Evolutionary conservation across 2,888 invertebrate genomes (phyloP).

Genomic region (Ectemnius cavifrons): DNA sequence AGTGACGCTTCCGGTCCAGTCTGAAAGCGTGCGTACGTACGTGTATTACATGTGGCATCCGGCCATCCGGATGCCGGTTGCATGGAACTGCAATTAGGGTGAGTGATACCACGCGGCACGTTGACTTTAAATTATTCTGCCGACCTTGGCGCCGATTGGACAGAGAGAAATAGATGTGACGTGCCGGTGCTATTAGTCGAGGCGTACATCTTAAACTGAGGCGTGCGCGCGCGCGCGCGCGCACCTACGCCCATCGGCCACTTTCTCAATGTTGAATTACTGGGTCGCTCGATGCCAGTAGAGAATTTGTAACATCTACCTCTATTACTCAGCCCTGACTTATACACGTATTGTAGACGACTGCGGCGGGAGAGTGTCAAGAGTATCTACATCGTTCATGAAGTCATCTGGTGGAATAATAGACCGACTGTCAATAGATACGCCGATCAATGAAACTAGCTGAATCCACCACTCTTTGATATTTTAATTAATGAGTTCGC

Average conservation of each 20-base stretch:
- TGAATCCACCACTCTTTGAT: conserved; percentile 20
- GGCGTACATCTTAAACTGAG: not conserved
- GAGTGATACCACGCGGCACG: conserved; percentile 2
- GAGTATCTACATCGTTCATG: too few relatives aligned
- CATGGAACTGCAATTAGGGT: conserved; percentile 43
- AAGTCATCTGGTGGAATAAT: conserved; percentile 30
- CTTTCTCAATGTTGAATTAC: conserved; percentile 2
- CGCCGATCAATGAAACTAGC: conserved; percentile 29
- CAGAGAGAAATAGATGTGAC: conserved; percentile 1
- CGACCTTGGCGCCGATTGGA: conserved; percentile 25
- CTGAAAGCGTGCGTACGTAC: not conserved
- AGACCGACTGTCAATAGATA: conserved; percentile 33
- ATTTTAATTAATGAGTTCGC: too few relatives aligned
- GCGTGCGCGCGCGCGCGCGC: too few relatives aligned
- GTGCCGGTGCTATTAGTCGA: not conserved
- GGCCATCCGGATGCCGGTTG: conserved; percentile 26
- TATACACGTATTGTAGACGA: too few relatives aligned
- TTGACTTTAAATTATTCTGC: conserved; percentile 31
- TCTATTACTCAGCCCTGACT: too few relatives aligned
- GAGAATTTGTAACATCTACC: too few relatives aligned
- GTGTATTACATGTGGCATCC: conserved; percentile 24
- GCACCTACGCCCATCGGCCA: not conserved
- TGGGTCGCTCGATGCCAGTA: not conserved
- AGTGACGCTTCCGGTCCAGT: conserved; percentile 34
- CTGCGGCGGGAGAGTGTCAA: too few relatives aligned